Evolutionary conservation across 2,113 vertebrate species (phyloP), one percentile per base, ranked within the genome.

Genomic region (Odontesthes bonariensis): DNA sequence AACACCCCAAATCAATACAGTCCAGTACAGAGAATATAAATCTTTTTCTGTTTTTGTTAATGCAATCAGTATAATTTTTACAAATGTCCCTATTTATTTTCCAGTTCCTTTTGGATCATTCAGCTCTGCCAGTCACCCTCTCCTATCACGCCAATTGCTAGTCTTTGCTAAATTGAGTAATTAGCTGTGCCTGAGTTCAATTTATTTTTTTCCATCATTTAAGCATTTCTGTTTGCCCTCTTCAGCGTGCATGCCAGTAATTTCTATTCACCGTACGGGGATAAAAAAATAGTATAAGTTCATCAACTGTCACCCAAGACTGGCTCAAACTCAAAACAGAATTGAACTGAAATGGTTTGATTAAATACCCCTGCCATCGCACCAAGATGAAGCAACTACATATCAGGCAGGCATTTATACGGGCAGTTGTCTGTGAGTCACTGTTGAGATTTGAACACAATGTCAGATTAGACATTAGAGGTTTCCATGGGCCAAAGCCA

Each of bases 101-200:
- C 33, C 33, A 22, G 47, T 83, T 62, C 27, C 32, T 75, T 82
- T 88, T 82, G 70, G 63, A 90, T 87, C 79, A 86, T 82, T 65
- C 51, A 44, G 6, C 62, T 66, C 55, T 8, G 0, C 33, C 33
- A 79, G 40, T 31, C 44, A 6, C 8, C 42, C 14, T 33, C 33
- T 79, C 66, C 42, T 47, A 58, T 67, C 74, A 31, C 31, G 68
- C 40, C 53, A 51, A 40, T 66, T 47, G 9, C 62, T 35, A 73
- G 42, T 76, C 77, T 59, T 3, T 19, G 27, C 13, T 85, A 79
- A 92, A 92, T 83, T 84, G 80, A 76, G 76, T 91, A 91, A 93
- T 84, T 63, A 77, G 33, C 76, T 81, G n/a, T 69, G 86, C 86
- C 82, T 89, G 90, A 93, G 85, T 82, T 81, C 72, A 87, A 91